Percentiles rank a stretch among this genome's conserved stretches.
These are phyloP conservation scores for Andrena minutula DNA, from an alignment of 2,888 invertebrate genomes.

Conservation along the genomic window DNA sequence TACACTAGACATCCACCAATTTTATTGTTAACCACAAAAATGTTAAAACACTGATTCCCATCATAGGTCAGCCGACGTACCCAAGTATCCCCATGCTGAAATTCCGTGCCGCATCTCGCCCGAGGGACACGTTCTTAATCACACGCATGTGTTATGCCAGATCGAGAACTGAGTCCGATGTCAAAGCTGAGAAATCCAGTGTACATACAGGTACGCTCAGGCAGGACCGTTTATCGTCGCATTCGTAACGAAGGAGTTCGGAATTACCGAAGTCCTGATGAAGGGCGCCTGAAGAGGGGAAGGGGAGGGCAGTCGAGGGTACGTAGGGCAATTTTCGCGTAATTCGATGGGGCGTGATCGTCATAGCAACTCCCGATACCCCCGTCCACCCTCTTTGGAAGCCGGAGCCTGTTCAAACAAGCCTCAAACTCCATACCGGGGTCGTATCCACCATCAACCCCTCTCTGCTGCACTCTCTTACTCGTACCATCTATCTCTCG, in stretches of 20 bases:
- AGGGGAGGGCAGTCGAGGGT: slow-evolving; percentile 69
- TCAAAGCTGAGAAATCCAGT: slow-evolving; percentile 44
- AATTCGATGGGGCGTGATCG: slow-evolving; percentile 84
- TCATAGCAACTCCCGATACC: slow-evolving; percentile 83
- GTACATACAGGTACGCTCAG: slow-evolving; percentile 53
- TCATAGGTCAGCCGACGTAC: too few species aligned
- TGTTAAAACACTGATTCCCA: too few species aligned
- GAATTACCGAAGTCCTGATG: slow-evolving; percentile 75
- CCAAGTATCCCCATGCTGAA: background rate
- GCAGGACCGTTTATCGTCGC: slow-evolving; percentile 79
- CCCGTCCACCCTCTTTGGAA: slow-evolving; percentile 77
- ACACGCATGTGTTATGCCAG: background rate
- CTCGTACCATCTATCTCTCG: slow-evolving; percentile 27
- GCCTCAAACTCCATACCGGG: slow-evolving; percentile 77
- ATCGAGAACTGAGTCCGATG: slow-evolving; percentile 7
- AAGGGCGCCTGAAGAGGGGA: slow-evolving; percentile 59
- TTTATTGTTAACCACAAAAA: too few species aligned
- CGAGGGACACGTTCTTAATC: background rate
- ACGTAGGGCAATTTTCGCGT: slow-evolving; percentile 84
- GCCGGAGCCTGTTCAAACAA: slow-evolving; percentile 84
- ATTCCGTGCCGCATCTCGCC: background rate
- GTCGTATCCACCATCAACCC: slow-evolving; percentile 59
- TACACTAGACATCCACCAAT: too few species aligned
- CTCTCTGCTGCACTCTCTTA: slow-evolving; percentile 41
- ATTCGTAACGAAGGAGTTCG: slow-evolving; percentile 74